Base-by-base conservation (phyloP, 2,888 invertebrate genomes). In the Trachelus tabidus region DNA sequence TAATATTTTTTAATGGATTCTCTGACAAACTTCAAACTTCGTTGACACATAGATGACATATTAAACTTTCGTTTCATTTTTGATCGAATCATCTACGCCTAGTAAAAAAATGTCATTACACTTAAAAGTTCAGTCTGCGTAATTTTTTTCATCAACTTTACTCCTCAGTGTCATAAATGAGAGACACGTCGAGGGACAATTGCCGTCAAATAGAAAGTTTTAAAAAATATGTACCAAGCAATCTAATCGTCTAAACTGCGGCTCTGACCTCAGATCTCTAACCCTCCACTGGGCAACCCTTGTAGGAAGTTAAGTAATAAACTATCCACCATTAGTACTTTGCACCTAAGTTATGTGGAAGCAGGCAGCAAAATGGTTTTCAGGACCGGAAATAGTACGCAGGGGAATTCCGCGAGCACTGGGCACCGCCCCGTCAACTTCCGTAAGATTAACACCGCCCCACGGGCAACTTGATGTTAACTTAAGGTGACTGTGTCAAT, bases 261-360 rank as follows among this genome's bases (percentile, higher is more conserved):
- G 11, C 30, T 3, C 12, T 30, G 33, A 15, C 69, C 4, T 30
- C 33, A 2, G 30, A 69, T 15, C 11, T 2, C 11, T 69, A 40
- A 15, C 11, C 69, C 30, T 30, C 6, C 33, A 69, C 69, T n/a
- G 30, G 69, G 30, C 73, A 31, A 68, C 40, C 15, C 40, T 40
- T 40, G 40, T 15, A 15, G 40, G 40, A 15, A 40, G 40, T 73
- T 73, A 77, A 78, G 35, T 82, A 80, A 85, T 83, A 82, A 84
- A 84, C 84, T 81, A 81, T 79, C 79, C 31, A 37, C 30, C 75
- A 34, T 35, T 73, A 33, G 73, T 69, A 78, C 71, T 77, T 75
- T 75, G 23, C 71, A 30, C 69, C 69, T 69, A 69, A 69, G 69
- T 69, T 69, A 69, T 15, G 30, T 33, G 69, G 69, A 33, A 69